Evolutionary conservation across 2,113 vertebrate species (phyloP).

Genomic region (Myocastor coypus): DNA sequence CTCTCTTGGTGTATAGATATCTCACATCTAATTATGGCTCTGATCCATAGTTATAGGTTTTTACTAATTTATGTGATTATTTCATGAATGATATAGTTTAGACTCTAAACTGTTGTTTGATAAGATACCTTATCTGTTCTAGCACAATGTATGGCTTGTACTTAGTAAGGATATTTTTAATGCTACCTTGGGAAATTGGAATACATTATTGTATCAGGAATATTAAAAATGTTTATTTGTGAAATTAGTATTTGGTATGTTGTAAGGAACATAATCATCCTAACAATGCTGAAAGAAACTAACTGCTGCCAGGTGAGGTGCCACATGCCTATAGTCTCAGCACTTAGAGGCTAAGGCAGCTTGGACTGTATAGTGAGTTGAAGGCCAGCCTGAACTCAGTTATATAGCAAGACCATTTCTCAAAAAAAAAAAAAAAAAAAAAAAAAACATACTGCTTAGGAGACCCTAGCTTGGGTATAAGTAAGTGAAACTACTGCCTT

Average conservation of each 20-base stretch:
- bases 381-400: not conserved
- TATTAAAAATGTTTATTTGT: constrained; percentile 34
- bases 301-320: not conserved
- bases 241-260: constrained; percentile 49
- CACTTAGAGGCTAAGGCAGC: not conserved
- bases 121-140: not conserved
- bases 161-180: constrained; percentile 26
- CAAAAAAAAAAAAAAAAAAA: not conserved
- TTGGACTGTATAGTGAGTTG: not conserved
- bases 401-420: not conserved
- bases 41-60: constrained; percentile 6
- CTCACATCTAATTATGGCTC: not conserved
- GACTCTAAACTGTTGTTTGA: not conserved
- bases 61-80: constrained; percentile 16
- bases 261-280: not conserved
- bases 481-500: not conserved
- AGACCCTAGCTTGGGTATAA: not conserved
- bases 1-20: not conserved
- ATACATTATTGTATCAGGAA: constrained; percentile 13
- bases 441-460: not conserved
- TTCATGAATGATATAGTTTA: not conserved
- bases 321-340: not conserved
- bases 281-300: constrained; percentile 28
- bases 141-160: not conserved
- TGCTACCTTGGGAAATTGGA: not conserved